These are phyloP conservation scores for Megaleporinus macrocephalus DNA, from an alignment of 2,113 vertebrate species.

Conservation along the genomic window DNA sequence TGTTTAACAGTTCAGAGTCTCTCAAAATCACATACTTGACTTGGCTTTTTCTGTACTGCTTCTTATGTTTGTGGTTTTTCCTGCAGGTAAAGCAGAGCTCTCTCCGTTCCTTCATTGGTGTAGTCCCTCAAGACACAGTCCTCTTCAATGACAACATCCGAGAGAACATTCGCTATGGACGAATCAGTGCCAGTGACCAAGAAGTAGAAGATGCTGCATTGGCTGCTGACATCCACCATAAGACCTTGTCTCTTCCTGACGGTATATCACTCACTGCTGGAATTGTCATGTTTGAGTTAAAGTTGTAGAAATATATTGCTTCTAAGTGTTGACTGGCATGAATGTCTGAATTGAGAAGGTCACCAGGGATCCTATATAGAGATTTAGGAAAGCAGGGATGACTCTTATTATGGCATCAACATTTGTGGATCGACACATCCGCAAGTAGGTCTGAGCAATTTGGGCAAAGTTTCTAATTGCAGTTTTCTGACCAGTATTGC, in stretches of 20 bases:
- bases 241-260: constrained; percentile 83
- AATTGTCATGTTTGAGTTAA: neutral
- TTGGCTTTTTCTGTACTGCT: constrained; percentile 4
- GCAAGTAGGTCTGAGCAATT: too few species aligned
- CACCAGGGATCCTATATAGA: neutral
- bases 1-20: too few species aligned
- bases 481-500: too few species aligned
- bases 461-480: too few species aligned
- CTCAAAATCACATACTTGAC: neutral
- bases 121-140: constrained; percentile 91
- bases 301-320: neutral
- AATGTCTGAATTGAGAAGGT: too few species aligned
- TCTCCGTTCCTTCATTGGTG: constrained; percentile 85
- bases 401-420: neutral
- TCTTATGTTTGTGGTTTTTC: neutral
- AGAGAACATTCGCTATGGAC: constrained; percentile 90
- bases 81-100: constrained; percentile 84
- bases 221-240: constrained; percentile 86
- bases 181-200: constrained; percentile 76
- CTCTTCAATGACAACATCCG: constrained; percentile 89
- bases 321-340: neutral
- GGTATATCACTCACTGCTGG: constrained; percentile 68
- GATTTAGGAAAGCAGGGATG: neutral
- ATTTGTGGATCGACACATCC: too few species aligned
- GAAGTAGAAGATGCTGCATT: constrained; percentile 86